A percentile compares a stretch with the other conserved stretches of the same genome.
Conservation (phyloP, 1,140 invertebrate species). For the Hycleus phaleratus region DNA sequence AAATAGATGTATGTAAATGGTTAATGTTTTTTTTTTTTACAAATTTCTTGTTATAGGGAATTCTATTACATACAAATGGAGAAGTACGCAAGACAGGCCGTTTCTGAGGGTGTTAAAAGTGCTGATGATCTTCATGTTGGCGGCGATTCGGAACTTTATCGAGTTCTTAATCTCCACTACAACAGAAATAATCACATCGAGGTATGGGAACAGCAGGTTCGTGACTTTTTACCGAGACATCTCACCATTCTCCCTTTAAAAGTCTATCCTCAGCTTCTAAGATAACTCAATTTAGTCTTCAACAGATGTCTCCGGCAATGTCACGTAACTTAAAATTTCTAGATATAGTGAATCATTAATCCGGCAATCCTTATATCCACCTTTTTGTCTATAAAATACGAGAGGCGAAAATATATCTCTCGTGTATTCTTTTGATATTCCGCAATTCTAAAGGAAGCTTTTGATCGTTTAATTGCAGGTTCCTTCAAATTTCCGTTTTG, state of each 20-base stretch:
- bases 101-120: conserved; percentile 92
- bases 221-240: conserved; percentile 39
- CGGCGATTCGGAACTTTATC: conserved; percentile 93
- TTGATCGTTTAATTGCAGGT: conserved; percentile 59
- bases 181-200: conserved; percentile 99
- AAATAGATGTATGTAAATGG: not conserved
- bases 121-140: conserved; percentile 89
- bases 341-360: not conserved
- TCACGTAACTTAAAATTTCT: conserved; percentile 10
- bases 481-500: conserved; percentile 91
- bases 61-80: conserved; percentile 99
- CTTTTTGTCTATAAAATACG: too few relatives aligned
- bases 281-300: not conserved
- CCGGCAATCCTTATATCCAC: not conserved
- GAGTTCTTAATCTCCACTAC: conserved; percentile 97
- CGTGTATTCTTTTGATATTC: too few relatives aligned
- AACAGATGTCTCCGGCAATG: conserved; percentile 21
- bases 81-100: conserved; percentile 96
- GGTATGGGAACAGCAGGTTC: conserved; percentile 69
- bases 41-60: conserved; percentile 69
- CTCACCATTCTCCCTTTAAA: not conserved
- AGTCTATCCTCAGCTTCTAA: too few relatives aligned
- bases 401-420: not conserved
- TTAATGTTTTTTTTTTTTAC: not conserved
- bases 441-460: too few relatives aligned